These are phyloP conservation scores for Dendroctonus ponderosae DNA, from an alignment of 1,140 invertebrate genomes.

Conservation along the genomic window DNA sequence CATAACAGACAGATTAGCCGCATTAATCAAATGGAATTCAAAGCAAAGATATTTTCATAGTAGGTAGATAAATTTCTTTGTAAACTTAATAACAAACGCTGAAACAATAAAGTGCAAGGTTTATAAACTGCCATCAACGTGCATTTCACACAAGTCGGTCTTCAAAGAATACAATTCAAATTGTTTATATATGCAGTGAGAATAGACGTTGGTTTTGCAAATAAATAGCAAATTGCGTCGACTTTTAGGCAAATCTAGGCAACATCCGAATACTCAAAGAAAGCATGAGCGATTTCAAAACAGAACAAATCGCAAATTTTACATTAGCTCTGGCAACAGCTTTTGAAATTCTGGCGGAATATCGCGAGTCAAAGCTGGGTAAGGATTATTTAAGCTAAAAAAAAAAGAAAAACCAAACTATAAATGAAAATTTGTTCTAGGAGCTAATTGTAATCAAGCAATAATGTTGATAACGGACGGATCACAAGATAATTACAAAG, in stretches of 20 bases:
- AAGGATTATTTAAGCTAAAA: not conserved
- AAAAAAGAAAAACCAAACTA: too few species aligned
- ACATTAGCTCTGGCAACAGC: slow-evolving; percentile 84
- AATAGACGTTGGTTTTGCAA: not conserved
- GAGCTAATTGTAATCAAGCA: slow-evolving; percentile 72
- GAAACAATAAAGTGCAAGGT: too few species aligned
- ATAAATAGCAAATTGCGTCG: not conserved
- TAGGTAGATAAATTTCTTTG: too few species aligned
- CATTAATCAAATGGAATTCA: too few species aligned
- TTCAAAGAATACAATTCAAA: not conserved
- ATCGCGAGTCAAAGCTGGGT: slow-evolving; percentile 41
- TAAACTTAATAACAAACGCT: too few species aligned
- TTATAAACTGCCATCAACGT: too few species aligned
- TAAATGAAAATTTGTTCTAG: slow-evolving; percentile 32
- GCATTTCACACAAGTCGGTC: too few species aligned
- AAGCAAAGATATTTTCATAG: too few species aligned
- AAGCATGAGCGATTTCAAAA: slow-evolving; percentile 72
- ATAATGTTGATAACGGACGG: slow-evolving; percentile 92
- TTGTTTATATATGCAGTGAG: not conserved
- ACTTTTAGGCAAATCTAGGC: slow-evolving; percentile 75
- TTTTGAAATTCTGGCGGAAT: slow-evolving; percentile 69
- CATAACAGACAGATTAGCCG: too few species aligned
- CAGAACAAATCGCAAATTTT: slow-evolving; percentile 92
- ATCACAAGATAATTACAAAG: slow-evolving; percentile 78
- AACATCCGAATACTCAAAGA: slow-evolving; percentile 85